Evolutionary conservation across 2,797 vertebrate genomes (phyloP), one percentile per base, ranked within the genome.

Genomic region (Brachyalestes nurse): DNA sequence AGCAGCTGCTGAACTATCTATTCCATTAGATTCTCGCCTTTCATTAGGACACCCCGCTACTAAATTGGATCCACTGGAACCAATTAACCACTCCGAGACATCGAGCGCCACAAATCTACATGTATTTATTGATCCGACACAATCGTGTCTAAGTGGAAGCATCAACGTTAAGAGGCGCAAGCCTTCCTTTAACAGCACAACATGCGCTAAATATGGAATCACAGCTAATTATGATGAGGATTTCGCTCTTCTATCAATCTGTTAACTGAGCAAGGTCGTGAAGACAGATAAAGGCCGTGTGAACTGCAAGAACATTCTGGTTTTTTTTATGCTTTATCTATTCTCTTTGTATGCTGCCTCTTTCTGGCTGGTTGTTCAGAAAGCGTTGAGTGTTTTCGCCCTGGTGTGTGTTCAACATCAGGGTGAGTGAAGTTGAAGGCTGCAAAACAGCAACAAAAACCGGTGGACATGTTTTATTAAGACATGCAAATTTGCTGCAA

Each of bases 21-120:
- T 79, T 86, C 73, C 69, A 66, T 65, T 86, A 69, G 28, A 73
- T 65, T 69, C 42, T 47, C 47, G 53, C 69, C 79, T 77, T 77
- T 85, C 82, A 81, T 82, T 72, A 60, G 55, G 80, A 83, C 66
- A 58, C 77, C 64, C 42, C 23, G 45, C 51, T 61, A 23, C 49
- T 85, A 83, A 87, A 88, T 86, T 82, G 75, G 86, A 82, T 86
- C 85, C 86, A 83, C 55, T 83, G 82, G 84, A 87, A 70, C 85
- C 85, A 88, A 88, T 88, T 85, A 87, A 83, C 78, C 67, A 79
- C 71, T 79, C 40, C 40, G 72, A 82, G 77, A 72, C 78, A 57
- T 75, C 55, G 45, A 83, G 70, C 70, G 45, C 79, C 67, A 57
- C 21, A 16, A 34, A 70, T 28, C 42, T 77, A 69, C 78, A 75